Conservation (phyloP, 1,140 invertebrate species). For the Tetramorium alpestre region DNA sequence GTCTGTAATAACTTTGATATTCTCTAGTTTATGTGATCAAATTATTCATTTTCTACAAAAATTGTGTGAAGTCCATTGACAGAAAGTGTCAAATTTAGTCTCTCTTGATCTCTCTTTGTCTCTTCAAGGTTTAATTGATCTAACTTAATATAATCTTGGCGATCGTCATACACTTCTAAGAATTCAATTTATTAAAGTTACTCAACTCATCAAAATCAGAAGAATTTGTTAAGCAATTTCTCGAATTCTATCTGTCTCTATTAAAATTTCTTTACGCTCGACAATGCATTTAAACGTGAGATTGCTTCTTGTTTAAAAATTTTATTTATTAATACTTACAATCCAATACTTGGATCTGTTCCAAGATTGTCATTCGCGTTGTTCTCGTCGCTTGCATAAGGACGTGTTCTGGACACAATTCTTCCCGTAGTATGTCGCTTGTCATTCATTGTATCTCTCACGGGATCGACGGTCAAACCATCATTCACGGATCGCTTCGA, state of each 20-base stretch:
- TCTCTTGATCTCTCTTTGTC: not conserved
- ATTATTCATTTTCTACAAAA: too few relatives aligned
- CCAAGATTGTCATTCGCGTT: not conserved
- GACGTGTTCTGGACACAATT: not conserved
- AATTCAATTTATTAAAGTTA: not conserved
- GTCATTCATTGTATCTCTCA: not conserved
- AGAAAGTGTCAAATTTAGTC: not conserved
- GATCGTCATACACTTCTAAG: not conserved
- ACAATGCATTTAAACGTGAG: not conserved
- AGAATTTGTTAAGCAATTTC: not conserved
- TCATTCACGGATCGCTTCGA: constrained; percentile 33
- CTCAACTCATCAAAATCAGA: not conserved
- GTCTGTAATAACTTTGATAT: too few relatives aligned
- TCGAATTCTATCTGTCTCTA: not conserved
- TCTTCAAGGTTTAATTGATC: not conserved
- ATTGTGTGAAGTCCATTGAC: too few relatives aligned
- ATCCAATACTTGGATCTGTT: not conserved
- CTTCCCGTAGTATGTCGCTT: not conserved
- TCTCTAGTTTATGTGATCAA: too few relatives aligned
- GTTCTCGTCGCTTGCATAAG: not conserved
- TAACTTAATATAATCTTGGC: constrained; percentile 6
- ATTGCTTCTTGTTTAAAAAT: too few relatives aligned
- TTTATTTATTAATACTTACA: constrained; percentile 1
- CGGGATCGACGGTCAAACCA: not conserved
- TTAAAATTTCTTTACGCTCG: constrained; percentile 1